Percentiles rank a stretch among this genome's conserved stretches.
Conservation (phyloP, 2,888 invertebrate species). For the Drosophila austrosaltans region DNA sequence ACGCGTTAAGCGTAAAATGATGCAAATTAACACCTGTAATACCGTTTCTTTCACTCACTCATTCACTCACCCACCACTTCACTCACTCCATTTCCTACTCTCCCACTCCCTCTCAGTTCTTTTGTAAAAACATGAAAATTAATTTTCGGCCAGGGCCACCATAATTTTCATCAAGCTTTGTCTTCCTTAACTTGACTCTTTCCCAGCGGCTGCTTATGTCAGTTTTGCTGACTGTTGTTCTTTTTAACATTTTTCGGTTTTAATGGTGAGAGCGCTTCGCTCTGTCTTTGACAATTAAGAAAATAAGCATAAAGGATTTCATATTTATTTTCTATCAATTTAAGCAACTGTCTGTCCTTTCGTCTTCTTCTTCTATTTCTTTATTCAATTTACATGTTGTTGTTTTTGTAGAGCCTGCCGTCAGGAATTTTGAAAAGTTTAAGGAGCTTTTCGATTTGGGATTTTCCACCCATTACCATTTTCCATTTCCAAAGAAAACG, state of each 20-base stretch:
- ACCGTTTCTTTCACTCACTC: slow-evolving; percentile 41
- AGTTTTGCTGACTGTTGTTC: slow-evolving; percentile 20
- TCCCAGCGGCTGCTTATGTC: slow-evolving; percentile 38
- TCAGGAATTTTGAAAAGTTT: slow-evolving; percentile 4
- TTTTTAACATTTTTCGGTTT: slow-evolving; percentile 15
- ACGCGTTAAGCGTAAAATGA: slow-evolving; percentile 70
- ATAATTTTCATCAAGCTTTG: slow-evolving; percentile 30
- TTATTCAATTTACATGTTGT: not conserved
- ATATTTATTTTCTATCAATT: slow-evolving; percentile 13
- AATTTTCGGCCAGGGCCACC: slow-evolving; percentile 25
- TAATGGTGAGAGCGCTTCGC: not conserved
- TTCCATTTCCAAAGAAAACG: not conserved
- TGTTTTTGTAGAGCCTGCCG: not conserved
- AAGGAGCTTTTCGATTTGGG: slow-evolving; percentile 3
- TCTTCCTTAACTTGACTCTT: slow-evolving; percentile 38
- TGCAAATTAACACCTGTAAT: slow-evolving; percentile 66
- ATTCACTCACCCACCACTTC: not conserved
- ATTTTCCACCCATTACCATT: not conserved
- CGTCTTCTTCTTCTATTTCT: no score
- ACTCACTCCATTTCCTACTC: not conserved
- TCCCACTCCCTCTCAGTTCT: not conserved
- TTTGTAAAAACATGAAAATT: slow-evolving; percentile 40
- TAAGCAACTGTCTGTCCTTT: not conserved
- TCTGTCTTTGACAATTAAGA: slow-evolving; percentile 54
- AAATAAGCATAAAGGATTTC: slow-evolving; percentile 47